Conservation (phyloP, 1,140 invertebrate genomes). For the Aphelinus certus region DNA sequence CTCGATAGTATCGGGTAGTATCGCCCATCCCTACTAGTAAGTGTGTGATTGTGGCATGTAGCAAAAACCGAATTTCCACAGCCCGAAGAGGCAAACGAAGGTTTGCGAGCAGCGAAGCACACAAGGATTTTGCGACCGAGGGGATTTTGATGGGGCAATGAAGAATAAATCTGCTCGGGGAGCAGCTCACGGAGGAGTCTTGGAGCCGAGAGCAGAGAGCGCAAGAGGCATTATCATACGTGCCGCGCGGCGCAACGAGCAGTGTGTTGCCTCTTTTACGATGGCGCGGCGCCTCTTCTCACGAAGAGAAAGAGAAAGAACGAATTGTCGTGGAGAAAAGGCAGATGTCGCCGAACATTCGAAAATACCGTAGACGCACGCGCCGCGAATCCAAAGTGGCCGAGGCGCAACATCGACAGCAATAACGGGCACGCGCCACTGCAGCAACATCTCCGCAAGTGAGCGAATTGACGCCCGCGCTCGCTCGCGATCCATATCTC, state of each 20-base stretch:
- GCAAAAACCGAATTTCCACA: no score
- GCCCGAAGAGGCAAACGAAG: no score
- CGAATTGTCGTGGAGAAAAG: conserved; percentile 40
- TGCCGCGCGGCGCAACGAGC: conserved; percentile 2
- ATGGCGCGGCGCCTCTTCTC: conserved; percentile 20
- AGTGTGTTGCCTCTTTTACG: conserved; percentile 12
- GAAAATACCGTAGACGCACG: conserved; percentile 47
- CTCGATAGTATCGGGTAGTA: no score
- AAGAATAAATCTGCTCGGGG: conserved; percentile 12
- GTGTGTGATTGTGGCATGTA: no score
- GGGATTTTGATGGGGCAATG: conserved; percentile 10
- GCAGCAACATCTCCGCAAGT: no score
- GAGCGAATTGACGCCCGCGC: no score
- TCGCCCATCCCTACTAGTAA: no score
- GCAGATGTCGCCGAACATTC: conserved; percentile 43
- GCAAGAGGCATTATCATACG: conserved; percentile 1
- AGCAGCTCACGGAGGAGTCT: background rate
- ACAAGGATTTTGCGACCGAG: no score
- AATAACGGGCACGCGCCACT: no score
- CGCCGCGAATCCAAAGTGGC: background rate
- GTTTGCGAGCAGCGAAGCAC: no score
- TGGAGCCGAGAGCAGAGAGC: background rate
- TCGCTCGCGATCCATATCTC: no score
- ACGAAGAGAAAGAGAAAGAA: conserved; percentile 32
- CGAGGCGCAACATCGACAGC: no score